A percentile compares a stretch with the other conserved stretches of the same genome.
These are phyloP conservation scores for Nilaparvata lugens DNA, from an alignment of 1,140 invertebrate genomes.

Conservation along the genomic window DNA sequence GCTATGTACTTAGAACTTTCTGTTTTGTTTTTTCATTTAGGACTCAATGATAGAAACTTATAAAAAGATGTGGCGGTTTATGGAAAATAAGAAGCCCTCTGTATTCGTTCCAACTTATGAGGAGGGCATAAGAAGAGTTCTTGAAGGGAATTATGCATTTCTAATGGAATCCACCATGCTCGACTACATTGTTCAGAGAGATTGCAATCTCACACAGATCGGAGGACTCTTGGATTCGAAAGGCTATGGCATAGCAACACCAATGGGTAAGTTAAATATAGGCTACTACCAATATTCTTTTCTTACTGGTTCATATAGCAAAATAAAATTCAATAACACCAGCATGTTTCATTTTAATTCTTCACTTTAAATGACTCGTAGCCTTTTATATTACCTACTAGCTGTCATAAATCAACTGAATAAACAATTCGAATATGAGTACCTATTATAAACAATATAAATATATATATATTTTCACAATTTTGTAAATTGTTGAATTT, in stretches of 20 bases:
- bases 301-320: too few species aligned
- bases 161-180: slow-evolving; percentile 98
- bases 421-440: too few species aligned
- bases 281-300: too few species aligned
- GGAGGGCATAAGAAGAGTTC: slow-evolving; percentile 74
- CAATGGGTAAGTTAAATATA: slow-evolving; percentile 47
- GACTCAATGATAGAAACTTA: slow-evolving; percentile 94
- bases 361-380: too few species aligned
- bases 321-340: too few species aligned
- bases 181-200: slow-evolving; percentile 89
- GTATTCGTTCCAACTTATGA: slow-evolving; percentile 85
- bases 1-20: too few species aligned
- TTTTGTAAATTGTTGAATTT: too few species aligned
- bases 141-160: slow-evolving; percentile 91
- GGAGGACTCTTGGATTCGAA: slow-evolving; percentile 91
- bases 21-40: slow-evolving; percentile 39
- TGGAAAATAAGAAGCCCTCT: slow-evolving; percentile 71
- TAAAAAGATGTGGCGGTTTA: slow-evolving; percentile 94
- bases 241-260: slow-evolving; percentile 82
- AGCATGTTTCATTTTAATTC: too few species aligned
- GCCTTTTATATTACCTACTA: too few species aligned
- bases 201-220: slow-evolving; percentile 97
- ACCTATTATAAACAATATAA: too few species aligned
- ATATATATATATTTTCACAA: too few species aligned
- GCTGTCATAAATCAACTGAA: too few species aligned